A percentile compares a stretch with the other conserved stretches of the same genome.
phyloP scores from a whole-genome alignment of 2,113 vertebrate species.

The Alouatta palliata region DNA sequence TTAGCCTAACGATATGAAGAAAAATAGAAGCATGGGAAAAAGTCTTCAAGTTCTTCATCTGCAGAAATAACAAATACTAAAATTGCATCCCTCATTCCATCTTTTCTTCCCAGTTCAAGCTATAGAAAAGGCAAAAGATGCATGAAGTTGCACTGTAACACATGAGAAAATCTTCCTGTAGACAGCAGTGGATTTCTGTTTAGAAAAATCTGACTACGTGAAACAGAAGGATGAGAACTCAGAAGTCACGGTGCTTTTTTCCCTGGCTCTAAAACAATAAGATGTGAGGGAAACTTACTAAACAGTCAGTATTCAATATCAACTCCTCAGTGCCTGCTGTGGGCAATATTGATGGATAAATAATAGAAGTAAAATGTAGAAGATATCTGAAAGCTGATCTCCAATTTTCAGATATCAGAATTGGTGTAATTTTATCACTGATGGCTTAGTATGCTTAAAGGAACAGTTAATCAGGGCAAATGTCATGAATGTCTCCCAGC shows the following conservation, averaged over 20 bases:
- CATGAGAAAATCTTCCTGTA: neutral
- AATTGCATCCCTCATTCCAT: neutral
- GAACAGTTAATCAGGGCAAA: neutral
- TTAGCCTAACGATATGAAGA: conserved; percentile 20
- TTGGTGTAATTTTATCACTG: neutral
- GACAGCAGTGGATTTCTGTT: neutral
- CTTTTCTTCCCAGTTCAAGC: neutral
- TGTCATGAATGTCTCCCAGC: neutral
- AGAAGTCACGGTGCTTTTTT: neutral
- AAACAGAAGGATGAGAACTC: neutral
- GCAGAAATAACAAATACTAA: conserved; percentile 19
- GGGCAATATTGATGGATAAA: conserved; percentile 15
- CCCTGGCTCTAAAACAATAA: neutral
- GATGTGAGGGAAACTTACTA: neutral
- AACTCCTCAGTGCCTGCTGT: neutral
- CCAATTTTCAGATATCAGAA: conserved; percentile 16
- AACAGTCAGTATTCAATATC: neutral
- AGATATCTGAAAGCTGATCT: neutral
- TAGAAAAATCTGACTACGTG: neutral
- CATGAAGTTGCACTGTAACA: neutral
- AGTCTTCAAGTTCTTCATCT: neutral
- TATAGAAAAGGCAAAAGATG: neutral
- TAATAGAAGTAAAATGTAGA: conserved; percentile 30
- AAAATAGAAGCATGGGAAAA: conserved; percentile 34
- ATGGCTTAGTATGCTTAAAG: neutral